These are phyloP conservation scores for Poeciliopsis turrubarensis DNA, from an alignment of 2,113 vertebrate genomes.

Conservation along the genomic window DNA sequence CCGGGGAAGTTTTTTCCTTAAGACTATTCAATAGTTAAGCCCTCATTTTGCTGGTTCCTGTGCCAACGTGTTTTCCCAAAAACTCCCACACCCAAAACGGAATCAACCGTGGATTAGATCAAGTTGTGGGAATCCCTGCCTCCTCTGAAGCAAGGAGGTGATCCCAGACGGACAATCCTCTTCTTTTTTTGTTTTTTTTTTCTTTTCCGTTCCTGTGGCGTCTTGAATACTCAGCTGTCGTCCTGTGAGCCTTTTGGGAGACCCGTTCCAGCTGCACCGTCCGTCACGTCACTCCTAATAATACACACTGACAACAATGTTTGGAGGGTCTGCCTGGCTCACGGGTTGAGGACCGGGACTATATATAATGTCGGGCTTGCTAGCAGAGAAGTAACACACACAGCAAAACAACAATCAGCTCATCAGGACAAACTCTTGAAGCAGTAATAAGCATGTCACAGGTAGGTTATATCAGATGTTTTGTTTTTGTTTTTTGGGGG, in stretches of 20 bases:
- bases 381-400: slow-evolving; percentile 28
- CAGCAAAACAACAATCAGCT: slow-evolving; percentile 17
- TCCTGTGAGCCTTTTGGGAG: slow-evolving; percentile 44
- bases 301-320: slow-evolving; percentile 79
- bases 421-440: slow-evolving; percentile 9
- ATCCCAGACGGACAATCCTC: neutral
- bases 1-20: neutral
- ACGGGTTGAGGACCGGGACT: slow-evolving; percentile 40
- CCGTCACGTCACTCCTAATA: slow-evolving; percentile 77
- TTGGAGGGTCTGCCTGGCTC: slow-evolving; percentile 47
- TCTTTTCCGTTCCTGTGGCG: slow-evolving; percentile 7
- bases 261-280: slow-evolving; percentile 55
- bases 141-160: slow-evolving; percentile 8
- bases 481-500: neutral
- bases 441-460: slow-evolving; percentile 85
- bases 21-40: neutral
- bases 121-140: neutral
- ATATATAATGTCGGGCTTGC: slow-evolving; percentile 65
- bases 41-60: slow-evolving; percentile 24
- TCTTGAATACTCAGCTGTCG: slow-evolving; percentile 71
- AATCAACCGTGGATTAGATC: slow-evolving; percentile 11
- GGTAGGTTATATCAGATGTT: slow-evolving; percentile 72
- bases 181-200: too few species aligned
- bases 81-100: neutral
- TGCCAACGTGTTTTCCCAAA: slow-evolving; percentile 25